Percentiles rank a stretch among this genome's conserved stretches.
Evolutionary conservation across 2,888 invertebrate species (phyloP).

Genomic region (Diplolepis rosae): DNA sequence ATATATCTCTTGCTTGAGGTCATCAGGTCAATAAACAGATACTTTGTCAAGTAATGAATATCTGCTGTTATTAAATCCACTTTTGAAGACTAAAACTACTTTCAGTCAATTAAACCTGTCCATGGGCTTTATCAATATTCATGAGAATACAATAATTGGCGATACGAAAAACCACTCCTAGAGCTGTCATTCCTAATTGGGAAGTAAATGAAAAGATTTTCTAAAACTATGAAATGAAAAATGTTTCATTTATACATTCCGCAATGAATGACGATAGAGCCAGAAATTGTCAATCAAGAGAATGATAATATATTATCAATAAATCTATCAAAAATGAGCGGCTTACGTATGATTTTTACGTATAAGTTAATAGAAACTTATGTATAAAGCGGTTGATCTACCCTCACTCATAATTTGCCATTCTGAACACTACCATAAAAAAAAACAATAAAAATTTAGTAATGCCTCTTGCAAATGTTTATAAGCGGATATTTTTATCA

Average conservation of each 20-base stretch:
- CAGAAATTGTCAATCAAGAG: too few relatives aligned
- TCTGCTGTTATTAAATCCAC: constrained; percentile 9
- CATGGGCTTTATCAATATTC: neutral
- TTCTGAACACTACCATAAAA: constrained; percentile 62
- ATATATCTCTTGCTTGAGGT: neutral
- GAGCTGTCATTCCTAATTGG: neutral
- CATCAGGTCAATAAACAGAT: constrained; percentile 18
- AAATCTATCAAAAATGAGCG: too few relatives aligned
- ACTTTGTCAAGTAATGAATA: neutral
- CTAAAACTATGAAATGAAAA: neutral
- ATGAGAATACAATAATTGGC: neutral
- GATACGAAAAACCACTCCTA: neutral
- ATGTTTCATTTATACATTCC: too few relatives aligned
- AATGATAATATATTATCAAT: too few relatives aligned
- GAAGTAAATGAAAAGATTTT: neutral
- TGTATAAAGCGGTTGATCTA: constrained; percentile 65
- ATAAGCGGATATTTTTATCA: neutral
- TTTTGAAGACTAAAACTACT: neutral
- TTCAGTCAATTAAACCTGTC: neutral
- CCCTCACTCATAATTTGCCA: constrained; percentile 63
- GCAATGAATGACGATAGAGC: too few relatives aligned
- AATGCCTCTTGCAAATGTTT: neutral
- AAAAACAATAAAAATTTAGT: constrained; percentile 51
- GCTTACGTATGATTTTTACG: too few relatives aligned
- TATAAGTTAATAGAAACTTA: constrained; percentile 36